Percentiles rank a stretch among this genome's conserved stretches.
Conservation (phyloP, 2,888 invertebrate genomes). For the Sicus ferrugineus region DNA sequence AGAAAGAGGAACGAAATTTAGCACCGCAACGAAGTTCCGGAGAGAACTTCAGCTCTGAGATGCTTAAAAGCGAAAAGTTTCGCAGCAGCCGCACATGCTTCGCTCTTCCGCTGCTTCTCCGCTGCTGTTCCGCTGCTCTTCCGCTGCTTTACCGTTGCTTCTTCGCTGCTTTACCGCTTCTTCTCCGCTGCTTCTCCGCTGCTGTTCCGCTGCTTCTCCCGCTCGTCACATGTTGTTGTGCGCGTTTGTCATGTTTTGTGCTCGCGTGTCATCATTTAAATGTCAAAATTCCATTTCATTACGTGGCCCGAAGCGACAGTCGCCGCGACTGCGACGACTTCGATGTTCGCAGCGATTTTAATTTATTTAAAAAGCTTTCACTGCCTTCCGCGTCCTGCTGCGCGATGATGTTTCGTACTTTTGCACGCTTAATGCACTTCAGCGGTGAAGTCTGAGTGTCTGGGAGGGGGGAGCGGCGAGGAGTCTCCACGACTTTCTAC, state of each 20-base stretch:
- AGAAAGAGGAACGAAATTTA: not conserved
- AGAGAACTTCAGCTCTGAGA: not conserved
- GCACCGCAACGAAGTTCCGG: not conserved
- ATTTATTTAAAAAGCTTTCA: slow-evolving; percentile 7
- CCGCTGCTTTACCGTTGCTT: not conserved
- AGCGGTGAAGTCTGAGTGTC: too few species aligned
- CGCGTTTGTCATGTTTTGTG: not conserved
- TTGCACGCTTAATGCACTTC: not conserved
- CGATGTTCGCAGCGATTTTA: not conserved
- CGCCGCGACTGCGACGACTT: not conserved
- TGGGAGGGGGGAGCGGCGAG: too few species aligned
- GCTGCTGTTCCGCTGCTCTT: not conserved
- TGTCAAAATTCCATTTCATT: slow-evolving; percentile 29
- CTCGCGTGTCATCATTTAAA: slow-evolving; percentile 15
- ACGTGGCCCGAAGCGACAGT: slow-evolving; percentile 11
- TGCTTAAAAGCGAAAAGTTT: slow-evolving; percentile 4
- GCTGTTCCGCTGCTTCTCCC: not conserved
- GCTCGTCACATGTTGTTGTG: not conserved
- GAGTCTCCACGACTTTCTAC: not conserved
- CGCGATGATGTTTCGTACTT: not conserved
- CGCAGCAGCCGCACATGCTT: not conserved
- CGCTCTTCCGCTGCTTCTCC: not conserved
- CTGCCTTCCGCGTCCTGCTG: not conserved
- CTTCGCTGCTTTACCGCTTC: not conserved
- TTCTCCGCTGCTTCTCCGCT: not conserved